phyloP scores from a whole-genome alignment of 2,797 vertebrate species.

The Falco rusticolus region DNA sequence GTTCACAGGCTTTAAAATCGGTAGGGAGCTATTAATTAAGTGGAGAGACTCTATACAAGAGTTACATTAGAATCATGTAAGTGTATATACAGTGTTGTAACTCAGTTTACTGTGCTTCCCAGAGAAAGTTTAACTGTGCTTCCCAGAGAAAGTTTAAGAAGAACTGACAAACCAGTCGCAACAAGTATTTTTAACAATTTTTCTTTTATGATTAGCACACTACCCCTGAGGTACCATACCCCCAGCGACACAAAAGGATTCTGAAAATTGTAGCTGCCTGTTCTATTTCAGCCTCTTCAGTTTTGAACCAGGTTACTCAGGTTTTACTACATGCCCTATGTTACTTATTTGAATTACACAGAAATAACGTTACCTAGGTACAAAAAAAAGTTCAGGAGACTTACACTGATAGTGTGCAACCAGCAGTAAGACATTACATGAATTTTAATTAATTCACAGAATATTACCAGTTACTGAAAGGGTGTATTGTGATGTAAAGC shows the following conservation, averaged over 20 bases:
- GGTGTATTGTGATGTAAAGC: fast-evolving
- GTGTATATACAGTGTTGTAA: background rate
- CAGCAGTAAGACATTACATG: background rate
- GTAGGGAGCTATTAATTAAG: background rate
- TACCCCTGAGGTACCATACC: no score
- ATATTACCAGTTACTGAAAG: background rate
- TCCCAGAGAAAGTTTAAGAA: background rate
- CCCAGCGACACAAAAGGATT: background rate
- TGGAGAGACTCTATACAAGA: background rate
- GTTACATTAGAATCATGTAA: background rate
- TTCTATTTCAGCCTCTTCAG: background rate
- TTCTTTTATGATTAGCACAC: background rate
- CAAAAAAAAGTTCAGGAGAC: background rate
- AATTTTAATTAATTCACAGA: background rate
- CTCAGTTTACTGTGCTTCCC: background rate
- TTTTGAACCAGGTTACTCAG: background rate
- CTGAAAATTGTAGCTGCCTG: background rate
- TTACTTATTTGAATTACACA: background rate
- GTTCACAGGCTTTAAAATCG: background rate
- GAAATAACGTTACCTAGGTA: background rate
- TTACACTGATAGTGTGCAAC: fast-evolving
- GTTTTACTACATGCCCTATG: background rate
- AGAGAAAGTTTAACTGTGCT: background rate
- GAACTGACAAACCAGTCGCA: background rate
- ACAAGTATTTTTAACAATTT: background rate